phyloP scores from a whole-genome alignment of 2,797 vertebrate genomes.

The Mormyrus hasselquistii region DNA sequence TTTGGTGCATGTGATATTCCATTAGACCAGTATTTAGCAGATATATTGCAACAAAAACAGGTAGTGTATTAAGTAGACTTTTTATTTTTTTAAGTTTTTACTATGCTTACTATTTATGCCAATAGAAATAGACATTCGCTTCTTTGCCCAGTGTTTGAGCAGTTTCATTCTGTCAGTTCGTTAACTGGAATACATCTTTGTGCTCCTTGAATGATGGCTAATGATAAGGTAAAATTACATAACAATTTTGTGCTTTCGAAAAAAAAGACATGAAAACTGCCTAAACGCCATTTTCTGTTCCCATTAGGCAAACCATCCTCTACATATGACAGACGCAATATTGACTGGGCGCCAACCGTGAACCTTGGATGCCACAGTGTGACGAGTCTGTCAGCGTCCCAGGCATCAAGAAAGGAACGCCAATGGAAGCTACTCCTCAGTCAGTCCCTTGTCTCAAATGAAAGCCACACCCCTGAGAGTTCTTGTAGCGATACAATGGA shows the following conservation, averaged over 20 bases:
- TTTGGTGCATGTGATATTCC: background rate
- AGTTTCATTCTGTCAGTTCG: background rate
- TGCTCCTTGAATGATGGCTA: background rate
- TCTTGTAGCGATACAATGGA: background rate
- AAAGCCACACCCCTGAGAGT: background rate
- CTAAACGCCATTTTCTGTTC: background rate
- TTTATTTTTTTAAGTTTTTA: background rate
- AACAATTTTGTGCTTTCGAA: background rate
- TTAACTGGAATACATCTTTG: background rate
- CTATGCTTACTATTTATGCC: background rate
- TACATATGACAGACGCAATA: background rate
- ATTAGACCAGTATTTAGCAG: background rate
- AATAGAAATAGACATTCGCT: background rate
- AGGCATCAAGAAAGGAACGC: background rate
- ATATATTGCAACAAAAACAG: background rate
- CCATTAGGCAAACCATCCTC: background rate
- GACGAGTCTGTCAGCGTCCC: background rate
- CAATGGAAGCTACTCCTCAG: background rate
- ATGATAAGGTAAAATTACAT: background rate
- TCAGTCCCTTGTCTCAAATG: background rate
- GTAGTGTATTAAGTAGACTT: background rate
- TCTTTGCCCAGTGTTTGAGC: background rate
- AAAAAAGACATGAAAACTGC: background rate
- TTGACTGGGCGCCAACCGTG: background rate
- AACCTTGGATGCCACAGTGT: background rate